Percentiles rank a stretch among this genome's conserved stretches.
Evolutionary conservation across 23 tunicate genomes (phyloP).

Genomic region (Botrylloides violaceus): DNA sequence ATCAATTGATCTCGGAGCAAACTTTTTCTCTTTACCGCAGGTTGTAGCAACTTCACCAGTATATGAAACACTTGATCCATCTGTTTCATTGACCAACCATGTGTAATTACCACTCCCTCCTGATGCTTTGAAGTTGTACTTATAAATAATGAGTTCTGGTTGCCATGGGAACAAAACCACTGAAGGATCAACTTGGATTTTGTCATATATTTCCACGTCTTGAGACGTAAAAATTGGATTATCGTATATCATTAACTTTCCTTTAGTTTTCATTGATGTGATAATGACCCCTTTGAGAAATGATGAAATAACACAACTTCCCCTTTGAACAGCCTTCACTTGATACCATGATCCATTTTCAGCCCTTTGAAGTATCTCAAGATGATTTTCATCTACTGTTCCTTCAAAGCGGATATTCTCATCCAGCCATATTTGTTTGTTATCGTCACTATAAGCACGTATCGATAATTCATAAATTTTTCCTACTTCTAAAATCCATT

Average conservation of each 20-base stretch:
- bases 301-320: constrained; percentile 36
- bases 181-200: constrained; percentile 36
- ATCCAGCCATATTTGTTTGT: constrained; percentile 40
- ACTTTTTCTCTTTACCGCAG: constrained; percentile 17
- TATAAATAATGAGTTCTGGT: constrained; percentile 39
- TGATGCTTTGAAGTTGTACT: constrained; percentile 32
- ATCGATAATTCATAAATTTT: constrained; percentile 30
- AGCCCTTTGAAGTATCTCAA: constrained; percentile 38
- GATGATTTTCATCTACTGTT: constrained; percentile 11
- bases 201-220: constrained; percentile 58
- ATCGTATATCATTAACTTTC: constrained; percentile 1
- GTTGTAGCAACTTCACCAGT: constrained; percentile 41
- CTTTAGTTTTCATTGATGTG: background rate
- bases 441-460: constrained; percentile 39
- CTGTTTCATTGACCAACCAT: constrained; percentile 52
- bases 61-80: constrained; percentile 29
- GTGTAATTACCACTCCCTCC: constrained; percentile 93
- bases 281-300: constrained; percentile 37
- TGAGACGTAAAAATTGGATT: constrained; percentile 37
- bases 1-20: constrained; percentile 21
- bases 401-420: constrained; percentile 39
- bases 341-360: constrained; percentile 71
- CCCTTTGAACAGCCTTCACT: constrained; percentile 37
- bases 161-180: constrained; percentile 66
- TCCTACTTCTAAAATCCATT: constrained; percentile 56